Percentiles rank a stretch among this genome's conserved stretches.
Conservation (phyloP, 2,888 invertebrate genomes). For the Hipparchia semele region DNA sequence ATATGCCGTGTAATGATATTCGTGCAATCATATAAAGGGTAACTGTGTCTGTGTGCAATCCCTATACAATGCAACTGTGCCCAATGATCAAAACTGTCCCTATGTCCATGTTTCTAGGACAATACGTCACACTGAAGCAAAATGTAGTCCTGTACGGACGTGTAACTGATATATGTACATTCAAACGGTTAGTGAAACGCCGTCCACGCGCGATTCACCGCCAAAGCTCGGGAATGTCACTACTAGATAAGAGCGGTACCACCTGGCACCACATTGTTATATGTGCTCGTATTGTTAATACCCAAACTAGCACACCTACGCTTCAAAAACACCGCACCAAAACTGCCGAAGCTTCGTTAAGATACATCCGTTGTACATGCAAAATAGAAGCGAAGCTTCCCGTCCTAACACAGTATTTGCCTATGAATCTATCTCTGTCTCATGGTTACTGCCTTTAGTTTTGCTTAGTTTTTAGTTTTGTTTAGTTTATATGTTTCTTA, state of each 20-base stretch:
- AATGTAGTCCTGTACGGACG: slow-evolving; percentile 53
- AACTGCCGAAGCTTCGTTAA: too few relatives aligned
- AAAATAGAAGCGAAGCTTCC: too few relatives aligned
- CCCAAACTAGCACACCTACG: slow-evolving; percentile 26
- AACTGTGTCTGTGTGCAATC: slow-evolving; percentile 70
- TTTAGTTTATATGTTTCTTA: too few relatives aligned
- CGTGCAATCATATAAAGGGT: slow-evolving; percentile 34
- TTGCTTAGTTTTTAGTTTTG: too few relatives aligned
- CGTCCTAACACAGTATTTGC: too few relatives aligned
- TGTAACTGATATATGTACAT: slow-evolving; percentile 29
- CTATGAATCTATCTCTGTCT: too few relatives aligned
- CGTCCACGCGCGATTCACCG: slow-evolving; percentile 72
- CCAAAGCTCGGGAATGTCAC: slow-evolving; percentile 51
- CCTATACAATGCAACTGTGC: slow-evolving; percentile 82
- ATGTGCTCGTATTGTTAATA: slow-evolving; percentile 43
- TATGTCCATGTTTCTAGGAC: slow-evolving; percentile 62
- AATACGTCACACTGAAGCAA: slow-evolving; percentile 83
- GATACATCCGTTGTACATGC: too few relatives aligned
- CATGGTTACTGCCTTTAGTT: too few relatives aligned
- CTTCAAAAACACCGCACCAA: too few relatives aligned
- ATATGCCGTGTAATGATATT: slow-evolving; percentile 30
- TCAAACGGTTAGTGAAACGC: slow-evolving; percentile 56
- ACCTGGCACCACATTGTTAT: slow-evolving; percentile 46
- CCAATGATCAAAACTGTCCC: slow-evolving; percentile 73
- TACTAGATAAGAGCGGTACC: slow-evolving; percentile 16